Evolutionary conservation across 1,140 invertebrate species (phyloP).

Genomic region (Aphis gossypii): DNA sequence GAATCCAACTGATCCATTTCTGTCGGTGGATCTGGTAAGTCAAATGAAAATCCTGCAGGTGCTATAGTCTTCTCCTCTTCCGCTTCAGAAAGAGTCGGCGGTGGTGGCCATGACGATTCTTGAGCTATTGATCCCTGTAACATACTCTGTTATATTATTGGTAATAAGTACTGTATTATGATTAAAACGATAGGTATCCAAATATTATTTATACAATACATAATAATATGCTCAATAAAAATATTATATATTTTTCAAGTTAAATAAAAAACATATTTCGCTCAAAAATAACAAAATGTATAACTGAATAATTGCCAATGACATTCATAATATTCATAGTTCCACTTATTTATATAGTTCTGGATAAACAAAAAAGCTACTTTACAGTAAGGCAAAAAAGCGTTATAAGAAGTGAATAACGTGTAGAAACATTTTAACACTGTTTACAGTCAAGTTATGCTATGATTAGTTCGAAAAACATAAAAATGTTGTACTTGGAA

Average conservation of each 20-base stretch:
- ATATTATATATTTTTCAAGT: background rate
- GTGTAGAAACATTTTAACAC: background rate
- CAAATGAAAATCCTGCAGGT: background rate
- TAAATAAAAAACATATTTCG: background rate
- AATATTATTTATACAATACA: background rate
- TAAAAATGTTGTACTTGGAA: background rate
- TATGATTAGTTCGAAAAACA: rapidly evolving
- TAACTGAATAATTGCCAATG: background rate
- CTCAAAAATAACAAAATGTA: background rate
- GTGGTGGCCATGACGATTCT: conserved; percentile 29
- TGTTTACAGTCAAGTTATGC: background rate
- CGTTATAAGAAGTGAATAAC: background rate
- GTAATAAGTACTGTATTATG: background rate
- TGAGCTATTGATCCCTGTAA: background rate
- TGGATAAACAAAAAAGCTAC: background rate
- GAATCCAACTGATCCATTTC: conserved; percentile 39
- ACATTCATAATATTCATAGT: background rate
- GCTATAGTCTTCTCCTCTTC: conserved; percentile 34
- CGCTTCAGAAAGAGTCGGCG: background rate
- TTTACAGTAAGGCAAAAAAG: background rate
- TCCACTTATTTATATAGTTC: background rate
- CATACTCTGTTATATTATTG: background rate
- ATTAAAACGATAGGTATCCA: background rate
- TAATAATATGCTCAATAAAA: background rate
- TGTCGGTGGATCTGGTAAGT: conserved; percentile 28